phyloP scores from a whole-genome alignment of 2,797 vertebrate species.

The Enteromius thamalakanensis region DNA sequence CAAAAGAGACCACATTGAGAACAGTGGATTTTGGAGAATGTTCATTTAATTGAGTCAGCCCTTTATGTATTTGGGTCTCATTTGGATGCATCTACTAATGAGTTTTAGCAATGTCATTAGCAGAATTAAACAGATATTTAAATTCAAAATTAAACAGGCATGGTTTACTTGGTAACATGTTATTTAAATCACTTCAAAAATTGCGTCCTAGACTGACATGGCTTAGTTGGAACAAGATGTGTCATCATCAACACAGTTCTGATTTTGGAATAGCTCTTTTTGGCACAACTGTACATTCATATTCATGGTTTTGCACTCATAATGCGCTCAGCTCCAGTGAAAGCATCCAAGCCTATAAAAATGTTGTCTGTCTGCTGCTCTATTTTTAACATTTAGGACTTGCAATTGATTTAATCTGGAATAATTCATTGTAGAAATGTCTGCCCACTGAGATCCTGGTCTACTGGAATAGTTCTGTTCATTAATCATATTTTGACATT shows the following conservation, averaged over 20 bases:
- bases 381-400: slow-evolving; percentile 60
- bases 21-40: slow-evolving; percentile 5
- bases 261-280: slow-evolving; percentile 19
- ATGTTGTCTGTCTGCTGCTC: slow-evolving; percentile 46
- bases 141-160: background rate
- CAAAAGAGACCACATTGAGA: background rate
- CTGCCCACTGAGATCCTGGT: slow-evolving; percentile 49
- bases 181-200: slow-evolving; percentile 15
- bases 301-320: slow-evolving; percentile 34
- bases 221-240: slow-evolving; percentile 27
- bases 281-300: slow-evolving; percentile 32
- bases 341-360: slow-evolving; percentile 17
- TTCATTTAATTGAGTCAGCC: background rate
- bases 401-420: slow-evolving; percentile 58
- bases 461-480: slow-evolving; percentile 50
- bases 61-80: slow-evolving; percentile 15
- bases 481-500: slow-evolving; percentile 58
- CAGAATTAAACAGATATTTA: slow-evolving; percentile 22
- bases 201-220: background rate
- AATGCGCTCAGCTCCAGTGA: slow-evolving; percentile 21
- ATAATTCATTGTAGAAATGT: slow-evolving; percentile 59
- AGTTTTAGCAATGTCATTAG: slow-evolving; percentile 18
- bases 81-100: slow-evolving; percentile 16
- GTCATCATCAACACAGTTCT: background rate
- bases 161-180: background rate